phyloP scores from a whole-genome alignment of 2,888 invertebrate species.

The Acanthosepion esculentum region DNA sequence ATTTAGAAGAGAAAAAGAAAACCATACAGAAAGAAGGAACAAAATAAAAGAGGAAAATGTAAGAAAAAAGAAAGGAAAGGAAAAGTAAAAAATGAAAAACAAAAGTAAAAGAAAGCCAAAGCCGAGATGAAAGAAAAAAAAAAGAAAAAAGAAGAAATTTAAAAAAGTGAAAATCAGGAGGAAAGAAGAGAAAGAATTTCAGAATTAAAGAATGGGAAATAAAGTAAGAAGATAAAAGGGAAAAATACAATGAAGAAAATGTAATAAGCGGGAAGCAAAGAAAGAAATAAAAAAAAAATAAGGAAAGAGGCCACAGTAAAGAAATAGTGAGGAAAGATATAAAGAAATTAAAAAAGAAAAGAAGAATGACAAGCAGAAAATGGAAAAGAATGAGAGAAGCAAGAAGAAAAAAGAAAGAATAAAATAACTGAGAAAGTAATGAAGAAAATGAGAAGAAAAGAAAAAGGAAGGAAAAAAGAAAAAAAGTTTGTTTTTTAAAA shows the following conservation, averaged over 20 bases:
- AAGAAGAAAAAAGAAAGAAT: neutral
- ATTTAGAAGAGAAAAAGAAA: conserved; percentile 37
- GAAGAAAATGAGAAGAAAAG: neutral
- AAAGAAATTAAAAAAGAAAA: neutral
- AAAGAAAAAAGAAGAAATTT: neutral
- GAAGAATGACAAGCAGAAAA: neutral
- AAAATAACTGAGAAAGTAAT: neutral
- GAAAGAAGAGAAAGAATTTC: neutral
- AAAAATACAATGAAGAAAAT: conserved; percentile 48
- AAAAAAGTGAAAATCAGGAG: too few species aligned
- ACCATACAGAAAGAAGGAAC: too few species aligned
- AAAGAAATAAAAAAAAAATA: neutral
- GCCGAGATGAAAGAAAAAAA: neutral
- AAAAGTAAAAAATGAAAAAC: conserved; percentile 40
- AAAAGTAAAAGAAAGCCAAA: conserved; percentile 44
- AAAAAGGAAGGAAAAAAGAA: too few species aligned
- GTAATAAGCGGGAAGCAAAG: neutral
- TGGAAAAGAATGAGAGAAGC: neutral
- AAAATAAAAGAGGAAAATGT: neutral
- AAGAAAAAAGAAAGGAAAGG: conserved; percentile 40
- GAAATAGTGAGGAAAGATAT: neutral
- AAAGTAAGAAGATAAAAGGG: conserved; percentile 49
- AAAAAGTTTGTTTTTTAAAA: too few species aligned
- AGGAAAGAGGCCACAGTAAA: conserved; percentile 37
- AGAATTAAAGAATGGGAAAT: conserved; percentile 46